Conservation (phyloP, 1,140 invertebrate genomes). For the Batillaria attramentaria region DNA sequence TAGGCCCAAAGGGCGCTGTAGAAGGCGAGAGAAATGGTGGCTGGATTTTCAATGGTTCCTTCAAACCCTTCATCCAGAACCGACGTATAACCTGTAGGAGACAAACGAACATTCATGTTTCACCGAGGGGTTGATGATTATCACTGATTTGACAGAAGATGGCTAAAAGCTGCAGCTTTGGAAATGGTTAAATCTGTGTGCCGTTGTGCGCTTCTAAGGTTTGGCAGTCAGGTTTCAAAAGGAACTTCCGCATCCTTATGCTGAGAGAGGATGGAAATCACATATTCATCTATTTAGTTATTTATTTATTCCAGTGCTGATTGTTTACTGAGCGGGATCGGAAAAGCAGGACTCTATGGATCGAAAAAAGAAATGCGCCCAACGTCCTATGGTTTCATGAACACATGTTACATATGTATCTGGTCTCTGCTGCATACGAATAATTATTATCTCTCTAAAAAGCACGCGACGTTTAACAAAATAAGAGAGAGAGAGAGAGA, state of each 20-base stretch:
- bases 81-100: conserved; percentile 42
- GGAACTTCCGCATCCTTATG: too few relatives aligned
- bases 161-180: neutral
- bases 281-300: too few relatives aligned
- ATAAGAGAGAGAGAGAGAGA: neutral
- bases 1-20: conserved; percentile 74
- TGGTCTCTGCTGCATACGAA: too few relatives aligned
- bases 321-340: too few relatives aligned
- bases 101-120: neutral
- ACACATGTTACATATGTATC: too few relatives aligned
- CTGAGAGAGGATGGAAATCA: too few relatives aligned
- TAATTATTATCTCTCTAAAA: neutral
- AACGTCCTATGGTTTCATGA: too few relatives aligned
- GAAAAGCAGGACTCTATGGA: too few relatives aligned
- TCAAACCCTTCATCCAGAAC: conserved; percentile 73
- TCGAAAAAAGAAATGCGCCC: too few relatives aligned
- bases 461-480: neutral
- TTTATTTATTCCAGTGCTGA: too few relatives aligned
- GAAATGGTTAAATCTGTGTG: neutral
- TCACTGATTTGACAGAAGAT: too few relatives aligned
- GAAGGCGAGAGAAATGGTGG: conserved; percentile 72
- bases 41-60: conserved; percentile 58
- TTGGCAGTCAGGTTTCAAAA: neutral
- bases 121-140: neutral
- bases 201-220: neutral